phyloP scores from a whole-genome alignment of 2,888 invertebrate species.

The Drosophila monieri region DNA sequence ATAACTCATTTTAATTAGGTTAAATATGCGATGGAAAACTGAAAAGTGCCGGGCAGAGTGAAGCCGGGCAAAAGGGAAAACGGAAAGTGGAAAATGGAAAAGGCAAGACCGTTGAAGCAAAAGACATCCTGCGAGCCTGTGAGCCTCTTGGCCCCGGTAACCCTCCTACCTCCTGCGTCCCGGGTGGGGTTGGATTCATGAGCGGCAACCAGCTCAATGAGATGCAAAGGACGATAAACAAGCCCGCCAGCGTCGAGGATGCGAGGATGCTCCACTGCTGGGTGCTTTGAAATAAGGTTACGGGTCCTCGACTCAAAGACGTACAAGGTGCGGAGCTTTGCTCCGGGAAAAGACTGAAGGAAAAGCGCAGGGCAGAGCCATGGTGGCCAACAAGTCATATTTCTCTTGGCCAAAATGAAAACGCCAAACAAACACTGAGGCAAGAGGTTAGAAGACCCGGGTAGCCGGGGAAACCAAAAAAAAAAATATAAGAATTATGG shows the following conservation, averaged over 20 bases:
- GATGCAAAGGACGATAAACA: slow-evolving; percentile 78
- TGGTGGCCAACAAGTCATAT: slow-evolving; percentile 67
- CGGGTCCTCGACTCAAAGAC: slow-evolving; percentile 53
- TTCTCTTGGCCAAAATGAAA: slow-evolving; percentile 57
- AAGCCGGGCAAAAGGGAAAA: slow-evolving; percentile 30
- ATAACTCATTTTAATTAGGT: slow-evolving; percentile 76
- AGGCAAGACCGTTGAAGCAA: slow-evolving; percentile 26
- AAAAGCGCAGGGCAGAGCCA: slow-evolving; percentile 43
- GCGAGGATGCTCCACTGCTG: slow-evolving; percentile 47
- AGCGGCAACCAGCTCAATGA: slow-evolving; percentile 72
- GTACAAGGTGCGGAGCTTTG: slow-evolving; percentile 24
- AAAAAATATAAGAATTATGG: slow-evolving; percentile 53
- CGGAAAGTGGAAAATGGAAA: slow-evolving; percentile 25
- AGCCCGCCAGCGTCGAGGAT: slow-evolving; percentile 60
- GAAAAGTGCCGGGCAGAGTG: slow-evolving; percentile 52
- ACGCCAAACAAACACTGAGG: slow-evolving; percentile 41
- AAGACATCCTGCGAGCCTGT: slow-evolving; percentile 16
- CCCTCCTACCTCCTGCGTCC: slow-evolving; percentile 24
- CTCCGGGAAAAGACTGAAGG: slow-evolving; percentile 25
- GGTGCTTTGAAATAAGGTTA: slow-evolving; percentile 60
- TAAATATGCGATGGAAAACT: slow-evolving; percentile 70
- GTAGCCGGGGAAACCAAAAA: background rate
- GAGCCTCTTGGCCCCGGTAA: slow-evolving; percentile 26
- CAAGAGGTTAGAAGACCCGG: slow-evolving; percentile 10
- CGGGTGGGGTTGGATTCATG: slow-evolving; percentile 35